Conservation (phyloP, 1,140 invertebrate species). For the Drosophila nigrodunni region DNA sequence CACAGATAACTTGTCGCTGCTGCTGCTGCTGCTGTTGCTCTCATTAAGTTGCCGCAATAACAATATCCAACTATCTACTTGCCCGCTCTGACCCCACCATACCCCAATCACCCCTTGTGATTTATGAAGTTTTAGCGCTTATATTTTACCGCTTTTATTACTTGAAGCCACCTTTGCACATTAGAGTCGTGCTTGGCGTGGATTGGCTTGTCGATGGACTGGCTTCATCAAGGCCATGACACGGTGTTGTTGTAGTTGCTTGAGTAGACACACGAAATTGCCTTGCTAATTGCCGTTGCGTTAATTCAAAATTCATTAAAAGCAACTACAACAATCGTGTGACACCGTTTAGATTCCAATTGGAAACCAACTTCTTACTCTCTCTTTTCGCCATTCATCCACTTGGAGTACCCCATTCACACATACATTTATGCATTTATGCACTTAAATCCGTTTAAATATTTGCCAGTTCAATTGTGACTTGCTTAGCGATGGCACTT, state of each 20-base stretch:
- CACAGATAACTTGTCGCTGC: conserved; percentile 27
- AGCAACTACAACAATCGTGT: conserved; percentile 20
- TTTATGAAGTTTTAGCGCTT: conserved; percentile 10
- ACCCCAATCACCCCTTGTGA: conserved; percentile 18
- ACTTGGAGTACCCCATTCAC: conserved; percentile 5
- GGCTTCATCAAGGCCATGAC: conserved; percentile 33
- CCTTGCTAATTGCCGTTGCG: conserved; percentile 33
- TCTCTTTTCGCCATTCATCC: conserved; percentile 5
- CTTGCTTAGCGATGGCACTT: no score
- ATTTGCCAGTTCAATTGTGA: conserved; percentile 17
- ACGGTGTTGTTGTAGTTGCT: conserved; percentile 3
- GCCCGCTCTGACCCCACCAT: background rate
- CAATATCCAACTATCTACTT: conserved; percentile 16
- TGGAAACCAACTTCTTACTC: conserved; percentile 15
- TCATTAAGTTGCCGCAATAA: conserved; percentile 24
- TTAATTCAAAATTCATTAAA: conserved; percentile 28
- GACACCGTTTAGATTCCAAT: conserved; percentile 27
- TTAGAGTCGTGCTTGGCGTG: conserved; percentile 28
- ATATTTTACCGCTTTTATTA: conserved; percentile 30
- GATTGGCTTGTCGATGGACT: conserved; percentile 31
- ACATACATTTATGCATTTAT: conserved; percentile 2
- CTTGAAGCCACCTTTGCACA: conserved; percentile 29
- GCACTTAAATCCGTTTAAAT: conserved; percentile 6
- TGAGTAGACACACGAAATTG: conserved; percentile 32
- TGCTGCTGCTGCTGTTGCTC: conserved; percentile 29